Evolutionary conservation across 2,113 vertebrate species (phyloP).

Genomic region (Prolemur simus): DNA sequence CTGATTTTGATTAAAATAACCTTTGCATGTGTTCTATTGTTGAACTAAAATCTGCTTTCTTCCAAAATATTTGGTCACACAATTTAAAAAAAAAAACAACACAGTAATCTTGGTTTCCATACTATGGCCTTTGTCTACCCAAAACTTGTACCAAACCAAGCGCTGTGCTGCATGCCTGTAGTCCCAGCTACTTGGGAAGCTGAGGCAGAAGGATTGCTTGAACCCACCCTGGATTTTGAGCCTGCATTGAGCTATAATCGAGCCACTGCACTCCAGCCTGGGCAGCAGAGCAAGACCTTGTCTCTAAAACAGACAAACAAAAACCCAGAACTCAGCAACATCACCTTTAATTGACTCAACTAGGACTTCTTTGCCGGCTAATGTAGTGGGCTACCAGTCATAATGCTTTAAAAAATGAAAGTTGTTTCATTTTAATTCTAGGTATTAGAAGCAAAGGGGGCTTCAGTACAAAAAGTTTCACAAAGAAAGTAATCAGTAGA

Average conservation of each 20-base stretch:
- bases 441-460: background rate
- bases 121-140: background rate
- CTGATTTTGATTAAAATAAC: background rate
- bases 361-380: background rate
- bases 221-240: no score
- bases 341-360: background rate
- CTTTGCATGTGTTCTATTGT: background rate
- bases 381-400: background rate
- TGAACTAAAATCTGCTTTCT: conserved; percentile 42
- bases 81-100: background rate
- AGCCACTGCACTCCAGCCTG: no score
- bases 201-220: no score
- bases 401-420: conserved; percentile 22
- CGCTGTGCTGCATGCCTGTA: no score
- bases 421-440: conserved; percentile 42
- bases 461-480: background rate
- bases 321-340: background rate
- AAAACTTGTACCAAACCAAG: background rate
- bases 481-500: background rate
- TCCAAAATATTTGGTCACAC: background rate
- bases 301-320: no score
- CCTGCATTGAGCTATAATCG: no score
- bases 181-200: no score
- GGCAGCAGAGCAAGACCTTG: no score
- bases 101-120: background rate